phyloP scores from a whole-genome alignment of 2,888 invertebrate genomes.

The Nomada hirtipes region DNA sequence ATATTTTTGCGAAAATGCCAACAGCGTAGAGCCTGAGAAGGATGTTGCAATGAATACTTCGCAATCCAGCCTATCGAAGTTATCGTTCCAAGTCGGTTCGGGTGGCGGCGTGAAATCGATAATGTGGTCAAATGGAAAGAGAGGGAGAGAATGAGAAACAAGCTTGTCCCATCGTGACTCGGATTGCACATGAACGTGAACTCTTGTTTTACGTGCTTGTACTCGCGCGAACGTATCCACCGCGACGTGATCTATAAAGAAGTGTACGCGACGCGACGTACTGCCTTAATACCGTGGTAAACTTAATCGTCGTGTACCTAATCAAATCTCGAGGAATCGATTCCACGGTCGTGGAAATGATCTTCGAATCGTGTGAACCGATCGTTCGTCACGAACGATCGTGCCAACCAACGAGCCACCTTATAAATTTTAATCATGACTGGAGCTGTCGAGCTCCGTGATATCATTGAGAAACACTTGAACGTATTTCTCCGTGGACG shows the following conservation, averaged over 20 bases:
- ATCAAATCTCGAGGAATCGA: conserved; percentile 7
- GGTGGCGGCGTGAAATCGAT: conserved; percentile 54
- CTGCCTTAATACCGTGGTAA: background rate
- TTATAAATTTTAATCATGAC: conserved; percentile 24
- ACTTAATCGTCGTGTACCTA: conserved; percentile 1
- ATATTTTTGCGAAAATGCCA: conserved; percentile 5
- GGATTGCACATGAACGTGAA: conserved; percentile 44
- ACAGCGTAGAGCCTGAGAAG: conserved; percentile 10
- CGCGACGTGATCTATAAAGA: conserved; percentile 29
- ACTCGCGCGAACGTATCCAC: conserved; percentile 27
- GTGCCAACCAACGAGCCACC: background rate
- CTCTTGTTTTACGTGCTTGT: conserved; percentile 38
- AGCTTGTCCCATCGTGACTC: conserved; percentile 47
- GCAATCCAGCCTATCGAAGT: conserved; percentile 50
- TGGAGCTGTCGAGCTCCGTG: background rate
- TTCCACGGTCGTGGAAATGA: background rate
- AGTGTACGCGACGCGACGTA: conserved; percentile 3
- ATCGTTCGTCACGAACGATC: background rate
- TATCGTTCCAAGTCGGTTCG: conserved; percentile 41
- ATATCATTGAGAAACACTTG: conserved; percentile 8
- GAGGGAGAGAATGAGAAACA: conserved; percentile 51
- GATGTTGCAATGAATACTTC: conserved; percentile 57
- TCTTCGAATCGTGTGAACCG: background rate
- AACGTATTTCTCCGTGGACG: conserved; percentile 14
- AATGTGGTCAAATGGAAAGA: conserved; percentile 39